Base-by-base conservation (phyloP, 1,140 invertebrate species). In the Achatina immaculata region DNA sequence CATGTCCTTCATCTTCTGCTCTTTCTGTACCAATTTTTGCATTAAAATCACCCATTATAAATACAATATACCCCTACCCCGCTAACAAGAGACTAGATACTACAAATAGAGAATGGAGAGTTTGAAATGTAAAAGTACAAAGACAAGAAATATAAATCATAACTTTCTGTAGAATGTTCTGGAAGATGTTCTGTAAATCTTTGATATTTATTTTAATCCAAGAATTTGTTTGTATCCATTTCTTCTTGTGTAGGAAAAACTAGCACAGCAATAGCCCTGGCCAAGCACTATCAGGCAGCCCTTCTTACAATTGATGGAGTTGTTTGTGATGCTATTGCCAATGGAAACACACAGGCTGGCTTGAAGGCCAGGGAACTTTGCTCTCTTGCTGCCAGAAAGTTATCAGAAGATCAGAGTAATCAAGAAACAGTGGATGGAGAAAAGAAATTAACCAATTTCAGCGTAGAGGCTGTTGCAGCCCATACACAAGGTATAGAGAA, bases 271-370 rank as follows among this genome's bases (percentile, higher is more conserved):
- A 84, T 90, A 11, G 73, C 82, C 9, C 82, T 92, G 38, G 90
- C 90, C n/a, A 90, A 90, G 71, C 84, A 86, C 28, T 92, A 91
- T 84, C 88, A 90, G 71, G 89, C 90, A 36, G 90, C 91, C 31
- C 85, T 92, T 31, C 82, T 92, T 55, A 91, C 87, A 34, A 72
- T 92, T 21, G 90, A 92, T 83, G 86, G 86, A 14, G 83, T 92
- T 42, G 87, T 92, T 14, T 81, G 88, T 31, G 91, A 92, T 80
- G 89, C 91, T 40, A 90, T 92, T n/a, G 86, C 89, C 21, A 89
- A 86, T 82, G 90, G 90, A 28, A 88, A 87, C 84, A 89, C 89
- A 0, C 81, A 84, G 24, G 86, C 90, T 42, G 90, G 90, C 21
- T 80, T 87, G 72, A 83, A 82, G 31, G 91, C 91, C 6, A 55